Base-by-base conservation (phyloP, 2,888 invertebrate species). In the Frankliniella intonsa region DNA sequence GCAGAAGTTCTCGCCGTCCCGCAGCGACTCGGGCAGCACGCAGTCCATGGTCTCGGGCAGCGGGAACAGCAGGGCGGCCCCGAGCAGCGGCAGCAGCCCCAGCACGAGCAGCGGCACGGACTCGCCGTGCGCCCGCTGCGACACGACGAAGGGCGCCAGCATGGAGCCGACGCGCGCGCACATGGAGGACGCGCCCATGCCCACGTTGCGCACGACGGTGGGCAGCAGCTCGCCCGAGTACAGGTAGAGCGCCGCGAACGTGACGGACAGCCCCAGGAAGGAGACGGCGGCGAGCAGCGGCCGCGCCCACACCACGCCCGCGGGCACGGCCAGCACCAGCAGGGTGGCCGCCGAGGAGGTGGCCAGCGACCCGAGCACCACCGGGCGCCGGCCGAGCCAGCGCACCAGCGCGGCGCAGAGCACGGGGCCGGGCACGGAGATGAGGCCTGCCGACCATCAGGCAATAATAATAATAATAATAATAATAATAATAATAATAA, bases 161-260 rank as follows among this genome's bases (percentile, higher is more conserved):
- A 97, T 95, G 0, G 96, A 95, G 11, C 97, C 97, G 83, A 96
- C 88, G 85, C 97, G 91, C 0, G 96, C 96, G 83, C 93, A 92
- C 89, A 95, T 94, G 0, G 96, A 97, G 50, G 95, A 93, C 5
- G 94, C 89, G 0, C 97, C 97, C 82, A 97, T 92, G 0, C 95
- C 97, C 76, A 94, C 93, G 86, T 96, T 97, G 51, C 97, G 90
- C 0, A 96, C 93, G 2, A 96, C 94, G 0, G 97, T 97, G 0
- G 97, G 97, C 87, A 96, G 97, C 19, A 96, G 87, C 88, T 97
- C 97, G 0, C 95, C 95, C 0, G 94, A 94, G 87, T 94, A 97
- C 22, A 97, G 90, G 87, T 97, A 97, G 8, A 94, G 94, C 2
- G 94, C 94, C 1, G 95, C 94, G 87, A 97, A 97, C 0, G 94